Base-by-base conservation (phyloP, 1,140 invertebrate genomes). In the Hypsibius dujardini region DNA sequence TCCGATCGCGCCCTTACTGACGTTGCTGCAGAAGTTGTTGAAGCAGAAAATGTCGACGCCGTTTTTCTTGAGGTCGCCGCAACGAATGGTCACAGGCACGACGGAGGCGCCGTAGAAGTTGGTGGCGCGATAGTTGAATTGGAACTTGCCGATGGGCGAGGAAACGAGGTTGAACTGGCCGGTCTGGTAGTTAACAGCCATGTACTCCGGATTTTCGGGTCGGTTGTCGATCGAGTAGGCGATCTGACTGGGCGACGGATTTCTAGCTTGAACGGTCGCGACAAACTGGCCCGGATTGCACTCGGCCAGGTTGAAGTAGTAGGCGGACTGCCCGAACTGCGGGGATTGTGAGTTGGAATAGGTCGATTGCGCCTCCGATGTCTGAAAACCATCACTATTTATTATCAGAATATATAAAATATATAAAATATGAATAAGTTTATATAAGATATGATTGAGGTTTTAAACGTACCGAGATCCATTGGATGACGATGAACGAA, bases 21-120 rank as follows among this genome's bases (percentile, higher is more conserved):
- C n/a, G 50, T 56, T 56, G 50, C n/a, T 7, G 50, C 50, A 56
- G 50, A 56, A 56, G 50, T 56, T 56, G n/a, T 56, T 56, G 50
- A 7, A 56, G 50, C 50, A 56, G 7, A 56, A 7, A 56, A 56
- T n/a, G 7, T 7, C 7, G 50, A 56, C n/a, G 7, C 50, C 50
- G n/a, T 56, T 56, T 7, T 56, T 56, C 7, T 7, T 7, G 50
- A 56, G 7, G 50, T 7, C 50, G n/a, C 50, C n/a, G n/a, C 50
- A 56, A n/a, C 7, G 7, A 56, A 56, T 56, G 50, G 7, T 7
- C 50, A 56, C 50, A 7, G 50, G 50, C 7, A 56, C 50, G 7
- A n/a, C n/a, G 7, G 50, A 7, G n/a, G 50, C 50, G n/a, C 50
- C 50, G 50, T 56, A 56, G 50, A 7, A 56, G 50, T 56, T 56